These are phyloP conservation scores for Furnarius figulus DNA, from an alignment of 2,113 vertebrate genomes.

Conservation along the genomic window DNA sequence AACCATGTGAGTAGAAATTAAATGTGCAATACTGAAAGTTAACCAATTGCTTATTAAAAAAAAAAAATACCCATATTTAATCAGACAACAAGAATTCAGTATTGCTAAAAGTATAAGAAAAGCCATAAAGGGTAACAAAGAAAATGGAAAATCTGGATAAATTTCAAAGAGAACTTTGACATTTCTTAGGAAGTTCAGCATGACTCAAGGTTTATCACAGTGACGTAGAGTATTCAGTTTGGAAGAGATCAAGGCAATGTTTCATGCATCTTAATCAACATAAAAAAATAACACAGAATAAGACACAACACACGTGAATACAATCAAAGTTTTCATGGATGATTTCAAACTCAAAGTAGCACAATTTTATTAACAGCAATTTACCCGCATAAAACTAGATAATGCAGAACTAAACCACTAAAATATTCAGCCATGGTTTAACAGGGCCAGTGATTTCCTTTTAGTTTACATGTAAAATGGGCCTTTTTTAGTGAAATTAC, in stretches of 20 bases:
- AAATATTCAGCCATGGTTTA: not conserved
- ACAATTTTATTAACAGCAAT: not conserved
- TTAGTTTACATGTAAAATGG: not conserved
- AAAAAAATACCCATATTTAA: not conserved
- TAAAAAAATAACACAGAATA: constrained; percentile 27
- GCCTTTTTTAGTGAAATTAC: not conserved
- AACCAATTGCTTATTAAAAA: not conserved
- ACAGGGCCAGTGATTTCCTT: not conserved
- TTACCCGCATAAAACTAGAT: not conserved
- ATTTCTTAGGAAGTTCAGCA: constrained; percentile 11
- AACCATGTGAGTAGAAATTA: not conserved
- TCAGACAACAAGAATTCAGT: not conserved
- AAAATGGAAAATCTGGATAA: not conserved
- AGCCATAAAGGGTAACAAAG: not conserved
- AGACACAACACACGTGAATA: not conserved
- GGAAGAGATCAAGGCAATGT: constrained; percentile 38
- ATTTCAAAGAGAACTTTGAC: constrained; percentile 6
- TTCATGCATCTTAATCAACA: constrained; percentile 33
- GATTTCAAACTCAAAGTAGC: not conserved
- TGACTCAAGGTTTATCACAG: constrained; percentile 27
- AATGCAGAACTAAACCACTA: not conserved
- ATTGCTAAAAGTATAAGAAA: not conserved
- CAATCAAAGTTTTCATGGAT: not conserved
- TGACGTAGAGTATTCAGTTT: constrained; percentile 37
- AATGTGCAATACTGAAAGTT: not conserved